Conservation (phyloP, 2,797 vertebrate species). For the Alcedo atthis region DNA sequence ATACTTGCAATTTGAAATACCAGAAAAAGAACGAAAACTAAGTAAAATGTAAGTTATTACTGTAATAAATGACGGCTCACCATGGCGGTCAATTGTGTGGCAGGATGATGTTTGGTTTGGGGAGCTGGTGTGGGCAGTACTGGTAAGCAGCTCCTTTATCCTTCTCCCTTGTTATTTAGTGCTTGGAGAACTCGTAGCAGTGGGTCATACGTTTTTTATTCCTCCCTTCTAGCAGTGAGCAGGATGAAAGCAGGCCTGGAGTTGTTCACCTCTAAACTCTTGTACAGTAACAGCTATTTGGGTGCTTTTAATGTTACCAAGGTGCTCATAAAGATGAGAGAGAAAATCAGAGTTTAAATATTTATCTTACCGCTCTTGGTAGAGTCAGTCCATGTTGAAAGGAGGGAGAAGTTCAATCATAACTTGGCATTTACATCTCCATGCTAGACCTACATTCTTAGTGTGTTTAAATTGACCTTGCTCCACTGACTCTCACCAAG, state of each 20-base stretch:
- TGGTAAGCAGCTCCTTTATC: constrained; percentile 24
- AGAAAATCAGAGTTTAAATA: not conserved
- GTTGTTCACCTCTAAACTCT: not conserved
- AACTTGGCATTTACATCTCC: not conserved
- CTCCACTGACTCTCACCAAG: not conserved
- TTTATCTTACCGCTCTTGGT: not conserved
- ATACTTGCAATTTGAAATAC: constrained; percentile 1
- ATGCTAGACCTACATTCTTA: fast-evolving
- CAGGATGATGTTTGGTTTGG: constrained; percentile 3
- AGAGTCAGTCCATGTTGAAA: not conserved
- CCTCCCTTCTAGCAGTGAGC: not conserved
- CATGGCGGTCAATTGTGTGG: constrained; percentile 17
- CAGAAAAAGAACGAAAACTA: constrained; percentile 46
- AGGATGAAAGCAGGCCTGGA: not conserved
- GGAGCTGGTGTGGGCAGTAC: not conserved
- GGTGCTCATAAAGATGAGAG: not conserved
- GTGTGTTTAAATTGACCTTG: not conserved
- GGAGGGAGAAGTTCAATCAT: not conserved
- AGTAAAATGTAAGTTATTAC: constrained; percentile 35
- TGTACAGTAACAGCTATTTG: not conserved
- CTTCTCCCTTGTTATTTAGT: constrained; percentile 46
- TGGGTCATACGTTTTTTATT: not conserved
- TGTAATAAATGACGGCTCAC: constrained; percentile 7
- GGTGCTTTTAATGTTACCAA: not conserved
- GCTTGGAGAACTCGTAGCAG: not conserved